These are phyloP conservation scores for Salticus scenicus DNA, from an alignment of 2,888 invertebrate genomes.

Conservation along the genomic window DNA sequence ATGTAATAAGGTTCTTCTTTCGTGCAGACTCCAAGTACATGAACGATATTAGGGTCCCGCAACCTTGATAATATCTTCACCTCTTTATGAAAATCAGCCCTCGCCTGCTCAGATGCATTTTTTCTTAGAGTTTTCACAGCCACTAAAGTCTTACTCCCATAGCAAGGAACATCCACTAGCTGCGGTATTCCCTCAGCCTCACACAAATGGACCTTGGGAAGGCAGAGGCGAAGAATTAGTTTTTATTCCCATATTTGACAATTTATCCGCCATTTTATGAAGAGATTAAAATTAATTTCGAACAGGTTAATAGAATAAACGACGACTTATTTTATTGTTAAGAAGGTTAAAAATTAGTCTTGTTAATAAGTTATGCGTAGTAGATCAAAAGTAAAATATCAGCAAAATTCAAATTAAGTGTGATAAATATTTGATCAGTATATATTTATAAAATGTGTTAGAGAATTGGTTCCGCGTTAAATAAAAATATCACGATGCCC, in stretches of 20 bases:
- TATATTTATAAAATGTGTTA: no score
- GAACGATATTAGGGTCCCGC: slow-evolving; percentile 88
- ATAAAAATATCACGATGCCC: no score
- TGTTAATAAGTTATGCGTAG: no score
- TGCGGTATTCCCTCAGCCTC: slow-evolving; percentile 74
- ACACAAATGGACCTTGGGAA: slow-evolving; percentile 74
- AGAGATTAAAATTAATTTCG: neutral
- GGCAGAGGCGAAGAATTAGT: neutral
- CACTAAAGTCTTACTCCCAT: slow-evolving; percentile 86
- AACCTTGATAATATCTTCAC: slow-evolving; percentile 90
- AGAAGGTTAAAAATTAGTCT: no score
- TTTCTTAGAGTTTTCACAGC: slow-evolving; percentile 90
- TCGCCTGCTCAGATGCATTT: slow-evolving; percentile 83
- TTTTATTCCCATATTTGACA: neutral
- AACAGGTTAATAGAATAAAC: no score
- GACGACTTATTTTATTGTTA: no score
- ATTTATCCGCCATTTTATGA: slow-evolving; percentile 51
- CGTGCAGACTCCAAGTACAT: slow-evolving; percentile 87
- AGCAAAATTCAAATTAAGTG: no score
- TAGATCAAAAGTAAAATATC: no score
- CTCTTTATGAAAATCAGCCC: slow-evolving; percentile 89
- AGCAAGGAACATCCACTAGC: slow-evolving; percentile 73
- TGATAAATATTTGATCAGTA: no score
- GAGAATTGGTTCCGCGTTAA: no score
- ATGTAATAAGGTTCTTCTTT: slow-evolving; percentile 90